Evolutionary conservation across 2,113 vertebrate genomes (phyloP).

Genomic region (Barbus barbus): DNA sequence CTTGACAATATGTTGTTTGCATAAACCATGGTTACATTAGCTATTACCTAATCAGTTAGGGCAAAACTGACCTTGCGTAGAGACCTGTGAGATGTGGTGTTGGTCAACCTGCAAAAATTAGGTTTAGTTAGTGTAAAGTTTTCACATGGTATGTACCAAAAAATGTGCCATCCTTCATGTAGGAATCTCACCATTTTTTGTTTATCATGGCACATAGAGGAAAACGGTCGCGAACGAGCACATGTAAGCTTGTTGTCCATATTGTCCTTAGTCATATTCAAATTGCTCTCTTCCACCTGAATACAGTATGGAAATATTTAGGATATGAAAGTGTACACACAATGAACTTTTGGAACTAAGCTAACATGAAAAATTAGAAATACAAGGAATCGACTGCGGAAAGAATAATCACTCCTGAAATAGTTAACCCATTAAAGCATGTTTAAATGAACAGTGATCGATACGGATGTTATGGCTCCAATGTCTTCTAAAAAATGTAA

Average conservation of each 20-base stretch:
- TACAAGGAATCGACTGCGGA: not conserved
- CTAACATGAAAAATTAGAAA: not conserved
- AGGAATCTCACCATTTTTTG: constrained; percentile 67
- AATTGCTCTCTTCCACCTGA: constrained; percentile 17
- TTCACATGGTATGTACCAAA: not conserved
- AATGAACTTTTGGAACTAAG: not conserved
- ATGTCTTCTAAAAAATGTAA: not conserved
- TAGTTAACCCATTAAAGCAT: not conserved
- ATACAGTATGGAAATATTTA: not conserved
- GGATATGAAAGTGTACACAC: not conserved
- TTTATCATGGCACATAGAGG: not conserved
- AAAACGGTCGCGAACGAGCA: constrained; percentile 76
- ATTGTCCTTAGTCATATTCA: not conserved
- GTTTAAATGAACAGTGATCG: not conserved
- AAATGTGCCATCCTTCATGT: not conserved
- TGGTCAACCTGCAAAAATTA: constrained; percentile 13
- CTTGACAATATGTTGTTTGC: not conserved
- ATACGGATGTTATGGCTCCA: not conserved
- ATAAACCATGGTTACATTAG: not conserved
- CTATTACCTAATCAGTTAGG: not conserved
- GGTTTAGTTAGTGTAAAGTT: not conserved
- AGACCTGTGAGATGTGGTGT: not conserved
- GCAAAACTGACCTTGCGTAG: constrained; percentile 30
- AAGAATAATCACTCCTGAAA: not conserved
- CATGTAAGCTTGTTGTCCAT: constrained; percentile 82